These are phyloP conservation scores for Pachypanchax playfairii DNA, from an alignment of 2,113 vertebrate species.

Conservation along the genomic window DNA sequence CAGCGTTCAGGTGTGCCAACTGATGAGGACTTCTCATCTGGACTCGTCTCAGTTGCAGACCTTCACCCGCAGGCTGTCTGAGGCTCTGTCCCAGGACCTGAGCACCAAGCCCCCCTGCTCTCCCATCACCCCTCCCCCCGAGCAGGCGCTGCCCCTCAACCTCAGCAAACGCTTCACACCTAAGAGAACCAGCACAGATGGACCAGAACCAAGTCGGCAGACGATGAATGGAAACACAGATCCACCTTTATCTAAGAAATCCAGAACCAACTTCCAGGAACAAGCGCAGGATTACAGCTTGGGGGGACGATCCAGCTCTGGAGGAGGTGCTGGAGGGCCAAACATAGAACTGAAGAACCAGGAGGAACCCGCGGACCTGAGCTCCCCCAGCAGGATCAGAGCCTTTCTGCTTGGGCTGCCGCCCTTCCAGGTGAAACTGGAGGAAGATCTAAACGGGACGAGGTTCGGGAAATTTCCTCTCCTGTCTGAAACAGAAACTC, in stretches of 20 bases:
- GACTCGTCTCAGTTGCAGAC: conserved; percentile 75
- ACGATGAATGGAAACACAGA: conserved; percentile 21
- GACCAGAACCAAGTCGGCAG: conserved; percentile 13
- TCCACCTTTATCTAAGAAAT: conserved; percentile 46
- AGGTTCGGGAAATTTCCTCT: conserved; percentile 47
- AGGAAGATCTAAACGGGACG: conserved; percentile 63
- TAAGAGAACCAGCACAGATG: conserved; percentile 57
- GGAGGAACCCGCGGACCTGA: conserved; percentile 81
- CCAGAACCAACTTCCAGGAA: conserved; percentile 30
- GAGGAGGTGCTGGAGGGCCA: conserved; percentile 10
- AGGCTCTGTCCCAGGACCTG: conserved; percentile 81
- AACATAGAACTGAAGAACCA: conserved; percentile 52
- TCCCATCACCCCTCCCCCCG: conserved; percentile 61
- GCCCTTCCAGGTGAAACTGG: conserved; percentile 65
- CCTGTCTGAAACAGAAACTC: conserved; percentile 7
- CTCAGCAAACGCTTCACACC: conserved; percentile 73
- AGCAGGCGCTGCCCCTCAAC: conserved; percentile 81
- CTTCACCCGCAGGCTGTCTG: conserved; percentile 79
- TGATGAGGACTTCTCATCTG: conserved; percentile 77
- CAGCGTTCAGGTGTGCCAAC: conserved; percentile 79
- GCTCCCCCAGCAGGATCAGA: conserved; percentile 78
- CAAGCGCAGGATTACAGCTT: conserved; percentile 25
- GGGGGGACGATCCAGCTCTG: conserved; percentile 2
- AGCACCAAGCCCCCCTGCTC: conserved; percentile 54
- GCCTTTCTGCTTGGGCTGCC: conserved; percentile 72